Percentiles rank a stretch among this genome's conserved stretches.
Evolutionary conservation across 2,113 vertebrate species (phyloP).

Genomic region (Chaetorhynchus papuensis): DNA sequence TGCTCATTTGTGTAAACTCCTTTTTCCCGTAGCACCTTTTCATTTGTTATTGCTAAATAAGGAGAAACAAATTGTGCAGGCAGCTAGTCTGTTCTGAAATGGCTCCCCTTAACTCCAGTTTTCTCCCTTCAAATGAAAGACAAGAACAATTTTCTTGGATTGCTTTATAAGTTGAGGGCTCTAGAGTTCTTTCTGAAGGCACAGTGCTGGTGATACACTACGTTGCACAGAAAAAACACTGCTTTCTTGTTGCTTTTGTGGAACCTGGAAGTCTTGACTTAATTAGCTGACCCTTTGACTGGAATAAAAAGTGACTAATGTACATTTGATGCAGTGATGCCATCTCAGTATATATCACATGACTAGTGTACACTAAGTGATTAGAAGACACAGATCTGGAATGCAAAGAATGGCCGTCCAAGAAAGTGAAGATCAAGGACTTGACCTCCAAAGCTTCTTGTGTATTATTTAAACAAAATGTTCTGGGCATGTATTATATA

Average conservation of each 20-base stretch:
- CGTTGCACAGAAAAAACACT: neutral
- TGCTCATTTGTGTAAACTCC: neutral
- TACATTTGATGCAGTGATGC: neutral
- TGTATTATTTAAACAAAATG: neutral
- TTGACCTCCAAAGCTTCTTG: neutral
- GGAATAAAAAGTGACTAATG: neutral
- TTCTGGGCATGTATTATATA: fast-evolving
- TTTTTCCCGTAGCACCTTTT: neutral
- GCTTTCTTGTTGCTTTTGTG: neutral
- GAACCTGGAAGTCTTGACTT: neutral
- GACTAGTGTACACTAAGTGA: fast-evolving
- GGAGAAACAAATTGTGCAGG: neutral
- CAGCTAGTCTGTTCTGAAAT: neutral
- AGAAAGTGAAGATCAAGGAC: neutral
- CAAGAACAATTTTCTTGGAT: neutral
- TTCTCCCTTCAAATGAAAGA: neutral
- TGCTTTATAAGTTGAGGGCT: neutral
- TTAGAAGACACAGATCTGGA: neutral
- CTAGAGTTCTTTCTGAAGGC: neutral
- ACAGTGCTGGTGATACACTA: too few relatives aligned
- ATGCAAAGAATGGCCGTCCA: neutral
- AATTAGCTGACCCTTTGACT: neutral
- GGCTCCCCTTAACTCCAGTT: neutral
- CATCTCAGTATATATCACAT: neutral
- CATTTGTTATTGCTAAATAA: neutral